Base-by-base conservation (phyloP, 2,888 invertebrate species). In the Bugulina stolonifera region DNA sequence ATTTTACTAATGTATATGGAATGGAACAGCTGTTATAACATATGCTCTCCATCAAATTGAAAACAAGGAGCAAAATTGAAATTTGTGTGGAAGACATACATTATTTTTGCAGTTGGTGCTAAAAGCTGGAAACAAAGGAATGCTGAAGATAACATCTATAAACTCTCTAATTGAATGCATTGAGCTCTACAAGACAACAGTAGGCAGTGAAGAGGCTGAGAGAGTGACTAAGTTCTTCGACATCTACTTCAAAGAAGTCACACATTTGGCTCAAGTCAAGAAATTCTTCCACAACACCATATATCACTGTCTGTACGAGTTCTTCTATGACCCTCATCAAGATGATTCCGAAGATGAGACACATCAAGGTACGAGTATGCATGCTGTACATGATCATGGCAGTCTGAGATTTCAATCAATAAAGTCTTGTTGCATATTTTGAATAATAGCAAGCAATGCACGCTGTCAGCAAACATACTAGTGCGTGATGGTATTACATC, bases 211-310 rank as follows among this genome's bases (percentile, higher is more conserved):
- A 22, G 78, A 79, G n/a, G 76, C 76, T 3, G 76, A 74, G 35
- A 72, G 76, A 22, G 71, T 78, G 0, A 72, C 76, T 1, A 77
- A 77, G 72, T 77, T 78, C 69, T 78, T 78, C 55, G 77, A 79
- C n/a, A 73, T 76, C 1, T 80, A 80, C 72, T 74, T 80, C 10
- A 78, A 78, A 35, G 81, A 81, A 71, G 69, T 80, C 1, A 71
- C 75, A 1, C 78, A 79, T 69, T 73, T 81, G 35, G 76, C 76
- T 35, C 76, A 77, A 34, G 73, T 80, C 29, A 81, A 81, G 73
- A 76, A 76, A 43, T 77, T 79, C 69, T 81, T 81, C 73, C 79
- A 80, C 69, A 78, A 78, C 29, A 79, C 78, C 73, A 78, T 81
- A n/a, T 78, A 79, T 58, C 73, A 73, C 34, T 75, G 75, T 55